A percentile compares a stretch with the other conserved stretches of the same genome.
Conservation (phyloP, 2,113 vertebrate species). For the Xenopus borealis region DNA sequence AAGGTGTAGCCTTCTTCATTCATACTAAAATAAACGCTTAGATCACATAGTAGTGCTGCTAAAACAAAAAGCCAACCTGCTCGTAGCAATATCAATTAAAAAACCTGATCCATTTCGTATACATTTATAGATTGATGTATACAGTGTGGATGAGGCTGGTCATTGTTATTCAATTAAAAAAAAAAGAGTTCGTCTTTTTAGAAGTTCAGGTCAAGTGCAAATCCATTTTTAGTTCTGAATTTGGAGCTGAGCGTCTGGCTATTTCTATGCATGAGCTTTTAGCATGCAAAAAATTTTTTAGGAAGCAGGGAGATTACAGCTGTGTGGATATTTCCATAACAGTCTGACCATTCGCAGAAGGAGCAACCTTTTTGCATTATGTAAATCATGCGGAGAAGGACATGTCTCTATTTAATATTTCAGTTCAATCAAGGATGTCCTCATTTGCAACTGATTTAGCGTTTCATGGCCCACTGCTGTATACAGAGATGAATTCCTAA, state of each 20-base stretch:
- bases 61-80: too few species aligned
- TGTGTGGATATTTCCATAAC: conserved; percentile 37
- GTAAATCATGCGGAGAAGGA: conserved; percentile 17
- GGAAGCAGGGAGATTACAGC: conserved; percentile 17
- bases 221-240: neutral
- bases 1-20: too few species aligned
- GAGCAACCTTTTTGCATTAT: conserved; percentile 36
- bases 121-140: too few species aligned
- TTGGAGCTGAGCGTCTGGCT: neutral
- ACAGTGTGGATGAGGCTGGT: neutral
- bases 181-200: neutral
- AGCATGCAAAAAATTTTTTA: conserved; percentile 16
- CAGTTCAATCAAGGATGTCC: conserved; percentile 30
- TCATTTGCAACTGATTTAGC: conserved; percentile 29
- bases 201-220: conserved; percentile 3
- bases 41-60: too few species aligned
- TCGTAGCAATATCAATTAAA: too few species aligned
- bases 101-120: too few species aligned
- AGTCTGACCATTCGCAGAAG: conserved; percentile 19
- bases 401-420: conserved; percentile 18
- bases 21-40: too few species aligned
- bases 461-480: conserved; percentile 26
- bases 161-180: neutral
- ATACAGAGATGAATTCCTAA: conserved; percentile 29
- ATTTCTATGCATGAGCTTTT: conserved; percentile 18